These are phyloP conservation scores for Sitta carolinensis DNA, from an alignment of 2,797 vertebrate species.

Conservation along the genomic window DNA sequence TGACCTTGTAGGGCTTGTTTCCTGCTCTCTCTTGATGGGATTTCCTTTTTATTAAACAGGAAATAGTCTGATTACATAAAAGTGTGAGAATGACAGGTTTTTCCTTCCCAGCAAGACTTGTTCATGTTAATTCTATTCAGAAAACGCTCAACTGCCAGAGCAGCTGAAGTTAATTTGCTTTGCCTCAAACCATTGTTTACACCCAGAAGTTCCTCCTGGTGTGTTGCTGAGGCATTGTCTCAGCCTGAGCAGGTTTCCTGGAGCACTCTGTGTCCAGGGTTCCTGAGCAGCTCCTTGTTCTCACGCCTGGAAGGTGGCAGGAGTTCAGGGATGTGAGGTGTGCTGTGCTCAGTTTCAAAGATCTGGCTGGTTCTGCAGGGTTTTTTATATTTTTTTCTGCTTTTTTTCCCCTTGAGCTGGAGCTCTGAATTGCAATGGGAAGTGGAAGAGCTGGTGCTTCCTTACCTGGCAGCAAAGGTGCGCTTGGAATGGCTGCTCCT, in stretches of 20 bases:
- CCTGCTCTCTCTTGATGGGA: constrained; percentile 55
- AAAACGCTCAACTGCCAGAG: constrained; percentile 6
- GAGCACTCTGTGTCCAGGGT: neutral
- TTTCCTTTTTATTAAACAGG: constrained; percentile 69
- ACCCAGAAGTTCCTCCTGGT: constrained; percentile 33
- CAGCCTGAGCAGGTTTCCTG: neutral
- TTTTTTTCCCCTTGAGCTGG: neutral
- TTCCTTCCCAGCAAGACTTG: constrained; percentile 44
- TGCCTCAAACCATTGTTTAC: constrained; percentile 34
- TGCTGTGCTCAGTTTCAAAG: neutral
- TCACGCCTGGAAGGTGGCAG: constrained; percentile 4
- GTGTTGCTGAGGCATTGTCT: constrained; percentile 1
- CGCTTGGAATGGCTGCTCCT: neutral
- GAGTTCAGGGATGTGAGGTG: neutral
- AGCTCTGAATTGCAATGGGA: neutral
- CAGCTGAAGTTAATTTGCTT: constrained; percentile 56
- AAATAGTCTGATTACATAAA: constrained; percentile 56
- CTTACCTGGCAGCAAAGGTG: neutral
- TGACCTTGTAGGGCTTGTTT: constrained; percentile 58
- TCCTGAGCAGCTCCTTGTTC: neutral
- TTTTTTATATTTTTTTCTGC: neutral
- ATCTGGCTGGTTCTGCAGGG: neutral
- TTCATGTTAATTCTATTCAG: constrained; percentile 50
- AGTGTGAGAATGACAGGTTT: constrained; percentile 68
- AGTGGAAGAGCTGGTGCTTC: neutral